These are phyloP conservation scores for Globodera rostochiensis DNA, from an alignment of 1,140 invertebrate species.

Conservation along the genomic window DNA sequence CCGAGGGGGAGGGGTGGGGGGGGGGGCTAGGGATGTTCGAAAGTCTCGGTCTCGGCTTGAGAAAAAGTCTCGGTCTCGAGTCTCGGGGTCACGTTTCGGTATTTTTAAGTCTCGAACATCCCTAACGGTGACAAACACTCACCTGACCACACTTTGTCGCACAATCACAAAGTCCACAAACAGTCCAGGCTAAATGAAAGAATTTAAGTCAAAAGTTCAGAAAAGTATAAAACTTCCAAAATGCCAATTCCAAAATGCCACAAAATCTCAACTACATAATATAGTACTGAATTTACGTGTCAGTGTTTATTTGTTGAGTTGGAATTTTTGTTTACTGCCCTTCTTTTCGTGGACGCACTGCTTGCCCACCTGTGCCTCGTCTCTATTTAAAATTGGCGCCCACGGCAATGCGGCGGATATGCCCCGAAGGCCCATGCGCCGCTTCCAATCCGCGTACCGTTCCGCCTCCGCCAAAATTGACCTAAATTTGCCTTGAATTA, in stretches of 20 bases:
- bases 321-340: no score
- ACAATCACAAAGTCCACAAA: constrained; percentile 65
- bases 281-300: no score
- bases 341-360: no score
- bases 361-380: constrained; percentile 42
- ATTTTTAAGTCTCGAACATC: no score
- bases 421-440: not conserved
- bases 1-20: not conserved
- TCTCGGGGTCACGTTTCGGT: no score
- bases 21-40: not conserved
- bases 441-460: constrained; percentile 38
- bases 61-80: no score
- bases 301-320: no score
- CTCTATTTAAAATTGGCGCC: constrained; percentile 34
- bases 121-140: not conserved
- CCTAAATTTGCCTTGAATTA: constrained; percentile 9
- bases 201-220: constrained; percentile 13
- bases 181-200: constrained; percentile 47
- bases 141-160: constrained; percentile 12
- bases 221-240: no score
- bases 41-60: no score
- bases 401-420: constrained; percentile 3
- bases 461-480: constrained; percentile 56
- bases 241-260: no score
- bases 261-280: no score